Conservation (phyloP, 2,888 invertebrate genomes). For the Ernsta delagoae region DNA sequence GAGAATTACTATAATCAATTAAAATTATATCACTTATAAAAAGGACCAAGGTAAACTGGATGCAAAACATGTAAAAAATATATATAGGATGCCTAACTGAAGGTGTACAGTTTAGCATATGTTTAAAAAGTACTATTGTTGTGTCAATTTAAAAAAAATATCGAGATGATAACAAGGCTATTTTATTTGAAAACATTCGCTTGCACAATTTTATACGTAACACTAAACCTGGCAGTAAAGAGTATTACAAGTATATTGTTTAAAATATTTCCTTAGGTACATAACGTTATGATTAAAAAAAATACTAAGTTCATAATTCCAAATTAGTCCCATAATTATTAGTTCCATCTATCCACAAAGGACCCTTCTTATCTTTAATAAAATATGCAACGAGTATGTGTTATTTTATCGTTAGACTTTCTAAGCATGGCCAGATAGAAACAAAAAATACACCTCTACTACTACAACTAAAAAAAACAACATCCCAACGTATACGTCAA, state of each 20-base stretch:
- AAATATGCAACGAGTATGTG: no score
- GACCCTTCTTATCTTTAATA: no score
- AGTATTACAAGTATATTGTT: no score
- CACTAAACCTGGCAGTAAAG: no score
- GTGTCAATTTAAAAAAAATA: slow-evolving; percentile 8
- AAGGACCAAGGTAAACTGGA: background rate
- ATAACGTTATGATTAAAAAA: no score
- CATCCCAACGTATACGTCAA: background rate
- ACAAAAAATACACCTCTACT: background rate
- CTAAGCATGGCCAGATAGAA: slow-evolving; percentile 5
- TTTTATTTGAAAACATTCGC: background rate
- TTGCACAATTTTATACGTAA: background rate
- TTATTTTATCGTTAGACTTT: no score
- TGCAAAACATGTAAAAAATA: slow-evolving; percentile 15
- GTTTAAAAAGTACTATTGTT: background rate
- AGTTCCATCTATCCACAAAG: no score
- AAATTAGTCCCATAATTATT: no score
- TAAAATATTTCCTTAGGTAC: no score
- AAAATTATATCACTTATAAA: background rate
- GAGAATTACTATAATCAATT: background rate
- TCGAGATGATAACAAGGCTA: background rate
- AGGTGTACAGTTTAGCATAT: background rate
- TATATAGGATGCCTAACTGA: background rate
- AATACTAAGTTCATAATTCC: no score
- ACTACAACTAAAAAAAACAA: background rate